phyloP scores from a whole-genome alignment of 2,113 vertebrate genomes.

The Zosterops lateralis region DNA sequence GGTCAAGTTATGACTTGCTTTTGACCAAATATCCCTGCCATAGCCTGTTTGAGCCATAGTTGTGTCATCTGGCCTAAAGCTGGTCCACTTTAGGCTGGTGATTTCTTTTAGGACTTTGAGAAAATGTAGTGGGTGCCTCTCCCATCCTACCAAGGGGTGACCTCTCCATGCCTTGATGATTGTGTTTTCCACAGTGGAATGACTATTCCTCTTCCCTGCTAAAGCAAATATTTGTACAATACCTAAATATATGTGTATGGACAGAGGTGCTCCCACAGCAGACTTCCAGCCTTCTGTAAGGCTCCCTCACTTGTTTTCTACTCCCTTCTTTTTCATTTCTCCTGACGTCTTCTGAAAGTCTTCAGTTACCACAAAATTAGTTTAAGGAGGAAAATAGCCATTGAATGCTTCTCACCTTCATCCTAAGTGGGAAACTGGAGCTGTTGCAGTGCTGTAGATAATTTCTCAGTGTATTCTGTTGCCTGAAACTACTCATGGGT shows the following conservation, averaged over 20 bases:
- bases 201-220: background rate
- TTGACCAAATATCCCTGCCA: background rate
- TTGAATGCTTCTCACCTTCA: background rate
- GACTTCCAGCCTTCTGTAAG: background rate
- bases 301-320: background rate
- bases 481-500: background rate
- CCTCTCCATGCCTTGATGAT: background rate
- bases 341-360: background rate
- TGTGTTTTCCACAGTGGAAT: background rate
- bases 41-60: background rate
- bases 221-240: background rate
- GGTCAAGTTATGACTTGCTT: background rate
- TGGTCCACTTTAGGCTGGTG: background rate
- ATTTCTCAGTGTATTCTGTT: background rate
- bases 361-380: background rate
- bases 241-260: background rate
- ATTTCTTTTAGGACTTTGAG: background rate
- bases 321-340: background rate
- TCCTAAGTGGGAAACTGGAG: background rate
- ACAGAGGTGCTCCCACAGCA: background rate
- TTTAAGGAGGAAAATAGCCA: background rate
- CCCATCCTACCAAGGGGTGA: background rate
- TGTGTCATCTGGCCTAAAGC: background rate
- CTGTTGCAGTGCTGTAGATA: background rate
- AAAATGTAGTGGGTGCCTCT: background rate